A percentile compares a stretch with the other conserved stretches of the same genome.
Conservation (phyloP, 2,113 vertebrate species). For the Plectropomus leopardus region DNA sequence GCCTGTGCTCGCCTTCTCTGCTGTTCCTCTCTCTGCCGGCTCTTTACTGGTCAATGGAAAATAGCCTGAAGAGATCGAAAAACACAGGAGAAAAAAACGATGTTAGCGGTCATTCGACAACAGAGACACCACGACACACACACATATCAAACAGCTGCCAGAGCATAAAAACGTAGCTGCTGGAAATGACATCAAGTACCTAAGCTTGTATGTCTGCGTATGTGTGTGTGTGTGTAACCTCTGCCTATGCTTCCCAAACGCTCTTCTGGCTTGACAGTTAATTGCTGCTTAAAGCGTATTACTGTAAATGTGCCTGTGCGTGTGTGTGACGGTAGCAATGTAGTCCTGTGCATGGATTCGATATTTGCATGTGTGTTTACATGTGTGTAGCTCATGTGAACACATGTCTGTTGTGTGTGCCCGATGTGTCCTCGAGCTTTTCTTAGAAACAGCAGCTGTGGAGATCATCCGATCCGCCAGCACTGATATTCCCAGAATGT, state of each 20-base stretch:
- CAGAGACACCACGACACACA: constrained; percentile 29
- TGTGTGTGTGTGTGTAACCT: constrained; percentile 50
- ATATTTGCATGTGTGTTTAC: constrained; percentile 51
- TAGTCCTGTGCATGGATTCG: constrained; percentile 24
- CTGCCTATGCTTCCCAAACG: constrained; percentile 42
- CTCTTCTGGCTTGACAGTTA: constrained; percentile 53
- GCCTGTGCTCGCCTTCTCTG: constrained; percentile 48
- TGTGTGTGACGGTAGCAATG: constrained; percentile 31
- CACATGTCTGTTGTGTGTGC: constrained; percentile 33
- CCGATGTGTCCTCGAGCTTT: constrained; percentile 68
- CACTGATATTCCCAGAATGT: constrained; percentile 81
- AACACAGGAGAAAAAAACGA: constrained; percentile 44
- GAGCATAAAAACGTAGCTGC: constrained; percentile 51
- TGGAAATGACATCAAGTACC: constrained; percentile 67
- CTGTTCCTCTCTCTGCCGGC: constrained; percentile 49
- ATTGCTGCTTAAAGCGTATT: constrained; percentile 51
- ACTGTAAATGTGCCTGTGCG: constrained; percentile 50
- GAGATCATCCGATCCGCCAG: constrained; percentile 70
- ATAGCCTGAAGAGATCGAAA: constrained; percentile 59
- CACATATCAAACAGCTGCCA: constrained; percentile 34
- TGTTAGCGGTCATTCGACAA: constrained; percentile 45
- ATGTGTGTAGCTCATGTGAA: constrained; percentile 39
- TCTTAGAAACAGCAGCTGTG: constrained; percentile 85
- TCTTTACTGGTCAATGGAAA: constrained; percentile 54
- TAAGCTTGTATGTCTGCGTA: constrained; percentile 25